These are phyloP conservation scores for Palloptera scutellata DNA, from an alignment of 2,888 invertebrate genomes.

Conservation along the genomic window DNA sequence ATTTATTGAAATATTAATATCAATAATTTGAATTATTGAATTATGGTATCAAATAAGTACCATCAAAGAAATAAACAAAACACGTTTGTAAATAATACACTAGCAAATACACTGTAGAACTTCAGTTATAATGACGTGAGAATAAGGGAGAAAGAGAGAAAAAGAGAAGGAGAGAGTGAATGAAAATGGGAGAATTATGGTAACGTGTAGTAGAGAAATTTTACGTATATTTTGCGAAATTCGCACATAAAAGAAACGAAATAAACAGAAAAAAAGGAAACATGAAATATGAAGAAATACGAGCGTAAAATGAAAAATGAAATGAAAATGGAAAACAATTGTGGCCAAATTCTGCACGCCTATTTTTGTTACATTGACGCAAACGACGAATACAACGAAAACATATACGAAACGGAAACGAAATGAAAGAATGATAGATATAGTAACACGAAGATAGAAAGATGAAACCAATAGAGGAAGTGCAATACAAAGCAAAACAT, in stretches of 20 bases:
- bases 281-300: constrained; percentile 7
- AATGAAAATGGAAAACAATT: constrained; percentile 43
- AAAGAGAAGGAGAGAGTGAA: constrained; percentile 12
- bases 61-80: not conserved
- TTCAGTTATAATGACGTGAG: constrained; percentile 4
- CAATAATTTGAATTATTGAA: no score
- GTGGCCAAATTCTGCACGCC: constrained; percentile 33
- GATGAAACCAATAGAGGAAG: not conserved
- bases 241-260: constrained; percentile 19
- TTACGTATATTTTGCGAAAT: constrained; percentile 39
- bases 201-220: constrained; percentile 59
- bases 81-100: not conserved
- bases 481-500: not conserved
- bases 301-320: constrained; percentile 16
- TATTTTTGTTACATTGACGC: constrained; percentile 19
- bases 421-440: not conserved
- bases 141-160: not conserved
- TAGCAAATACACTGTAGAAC: not conserved
- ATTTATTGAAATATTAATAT: no score
- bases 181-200: constrained; percentile 42
- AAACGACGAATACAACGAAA: constrained; percentile 8
- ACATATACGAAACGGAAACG: not conserved
- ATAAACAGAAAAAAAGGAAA: constrained; percentile 11
- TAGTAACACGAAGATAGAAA: not conserved
- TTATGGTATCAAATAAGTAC: not conserved